Evolutionary conservation across 1,140 invertebrate genomes (phyloP), one percentile per base, ranked within the genome.

Genomic region (Acromyrmex heyeri): DNA sequence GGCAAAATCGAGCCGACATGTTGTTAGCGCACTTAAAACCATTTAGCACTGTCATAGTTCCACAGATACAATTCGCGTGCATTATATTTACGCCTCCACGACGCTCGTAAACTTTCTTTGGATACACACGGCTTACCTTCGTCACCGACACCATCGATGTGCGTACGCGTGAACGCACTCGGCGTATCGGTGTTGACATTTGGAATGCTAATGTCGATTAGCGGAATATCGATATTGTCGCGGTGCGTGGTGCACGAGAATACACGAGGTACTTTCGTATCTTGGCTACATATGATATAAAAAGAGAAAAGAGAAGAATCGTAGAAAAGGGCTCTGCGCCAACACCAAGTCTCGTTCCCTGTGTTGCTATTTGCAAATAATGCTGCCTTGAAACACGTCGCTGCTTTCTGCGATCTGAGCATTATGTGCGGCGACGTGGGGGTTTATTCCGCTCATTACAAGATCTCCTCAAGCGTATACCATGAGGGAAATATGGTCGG

Each of bases 151-250:
- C 14, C 50, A 27, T n/a, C 27, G 50, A 8, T 24, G 4, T 24
- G 59, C 21, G 38, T 24, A n/a, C 21, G 55, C 24, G 5, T 18
- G 8, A n/a, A 48, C 48, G 64, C 64, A 83, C 61, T 67, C 61
- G 79, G 34, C 76, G 50, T 85, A 87, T 69, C 62, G 34, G 48
- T 64, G 81, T 86, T 90, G 91, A 92, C 91, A 92, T 92, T 92
- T 92, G 86, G 87, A 91, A 92, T 92, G 91, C 87, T 90, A 89
- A 89, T 88, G 86, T 83, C 90, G 91, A 90, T 91, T 88, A 88
- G 79, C 77, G 38, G 79, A 85, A 86, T 90, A 69, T 48, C 88
- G 88, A 91, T 90, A 88, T 16, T 86, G 87, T 91, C 89, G 70
- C 55, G 12, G 50, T 69, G 34, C 44, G 12, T 53, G 44, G 48